These are phyloP conservation scores for Phaonia tiefii DNA, from an alignment of 2,888 invertebrate genomes.

Conservation along the genomic window DNA sequence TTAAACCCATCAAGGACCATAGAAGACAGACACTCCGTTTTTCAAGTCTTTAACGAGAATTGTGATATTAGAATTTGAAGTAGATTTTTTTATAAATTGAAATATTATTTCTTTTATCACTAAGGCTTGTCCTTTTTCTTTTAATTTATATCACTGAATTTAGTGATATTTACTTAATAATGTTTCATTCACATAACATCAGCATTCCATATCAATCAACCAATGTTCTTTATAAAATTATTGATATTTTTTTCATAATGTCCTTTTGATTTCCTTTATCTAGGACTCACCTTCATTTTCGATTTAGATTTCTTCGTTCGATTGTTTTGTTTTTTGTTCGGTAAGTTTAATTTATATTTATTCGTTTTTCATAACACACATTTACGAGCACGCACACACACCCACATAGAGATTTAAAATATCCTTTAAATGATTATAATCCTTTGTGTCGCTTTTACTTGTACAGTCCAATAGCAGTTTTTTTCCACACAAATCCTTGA, in stretches of 20 bases:
- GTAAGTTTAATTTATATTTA: slow-evolving; percentile 8
- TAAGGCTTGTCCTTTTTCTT: too few relatives aligned
- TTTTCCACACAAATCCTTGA: slow-evolving; percentile 52
- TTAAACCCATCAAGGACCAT: too few relatives aligned
- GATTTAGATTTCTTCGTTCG: slow-evolving; percentile 30
- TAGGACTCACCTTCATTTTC: slow-evolving; percentile 72
- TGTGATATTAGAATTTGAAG: too few relatives aligned
- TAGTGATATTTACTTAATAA: too few relatives aligned
- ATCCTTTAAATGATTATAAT: slow-evolving; percentile 48
- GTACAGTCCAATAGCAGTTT: background rate
- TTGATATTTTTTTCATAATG: slow-evolving; percentile 15
- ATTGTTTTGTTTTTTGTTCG: slow-evolving; percentile 20
- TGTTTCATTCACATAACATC: too few relatives aligned
- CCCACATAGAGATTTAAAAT: slow-evolving; percentile 27
- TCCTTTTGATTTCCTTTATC: slow-evolving; percentile 44
- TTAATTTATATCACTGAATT: too few relatives aligned
- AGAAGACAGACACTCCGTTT: too few relatives aligned
- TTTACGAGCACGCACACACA: background rate
- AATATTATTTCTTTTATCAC: too few relatives aligned
- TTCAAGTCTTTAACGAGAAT: too few relatives aligned
- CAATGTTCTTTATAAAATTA: too few relatives aligned
- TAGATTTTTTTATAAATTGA: too few relatives aligned
- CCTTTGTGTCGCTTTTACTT: slow-evolving; percentile 9
- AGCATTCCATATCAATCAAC: too few relatives aligned
- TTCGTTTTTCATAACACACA: slow-evolving; percentile 42